Evolutionary conservation across 2,797 vertebrate genomes (phyloP), one percentile per base, ranked within the genome.

Genomic region (Rachycentron canadum): DNA sequence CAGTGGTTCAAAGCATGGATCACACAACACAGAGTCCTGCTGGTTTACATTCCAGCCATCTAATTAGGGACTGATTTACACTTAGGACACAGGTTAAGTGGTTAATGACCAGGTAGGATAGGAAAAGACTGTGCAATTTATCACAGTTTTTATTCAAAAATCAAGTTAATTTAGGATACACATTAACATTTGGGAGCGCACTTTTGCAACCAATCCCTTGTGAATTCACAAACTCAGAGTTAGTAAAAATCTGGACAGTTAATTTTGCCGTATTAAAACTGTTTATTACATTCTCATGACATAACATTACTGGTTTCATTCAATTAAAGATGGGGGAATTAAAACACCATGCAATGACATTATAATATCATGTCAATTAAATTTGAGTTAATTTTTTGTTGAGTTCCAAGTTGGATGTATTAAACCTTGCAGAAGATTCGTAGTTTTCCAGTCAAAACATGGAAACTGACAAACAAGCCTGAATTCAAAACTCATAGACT

Each of bases 1-100:
- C 30, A 62, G 56, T 7, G 26, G 41, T 17, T 57, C 53, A 55
- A 61, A 72, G 59, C 38, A 41, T 19, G 52, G 47, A 64, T 81
- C 36, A 69, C 16, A 50, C 7, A 8, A 36, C 40, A 21, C 30
- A 7, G 56, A 74, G 32, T 49, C 67, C 36, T 81, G 69, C 63
- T 79, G 74, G 21, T 76, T 71, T 69, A 72, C 32, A 28, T 30
- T 43, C 28, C 21, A n/a, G 26, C n/a, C 5, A 34, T 66, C 28
- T 61, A 73, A 83, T 82, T 76, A 74, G 12, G 23, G 70, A 28
- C 25, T 2, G 28, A 69, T 23, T 73, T 57, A 38, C 60, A 78
- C 55, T 40, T 63, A 60, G 25, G 62, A 81, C 63, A 30, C 55
- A 70, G 62, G 75, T 57, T 49, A 38, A 13, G 19, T 57, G 56